Percentiles rank a stretch among this genome's conserved stretches.
Evolutionary conservation across 2,113 vertebrate species (phyloP).

Genomic region (Oncorhynchus keta): DNA sequence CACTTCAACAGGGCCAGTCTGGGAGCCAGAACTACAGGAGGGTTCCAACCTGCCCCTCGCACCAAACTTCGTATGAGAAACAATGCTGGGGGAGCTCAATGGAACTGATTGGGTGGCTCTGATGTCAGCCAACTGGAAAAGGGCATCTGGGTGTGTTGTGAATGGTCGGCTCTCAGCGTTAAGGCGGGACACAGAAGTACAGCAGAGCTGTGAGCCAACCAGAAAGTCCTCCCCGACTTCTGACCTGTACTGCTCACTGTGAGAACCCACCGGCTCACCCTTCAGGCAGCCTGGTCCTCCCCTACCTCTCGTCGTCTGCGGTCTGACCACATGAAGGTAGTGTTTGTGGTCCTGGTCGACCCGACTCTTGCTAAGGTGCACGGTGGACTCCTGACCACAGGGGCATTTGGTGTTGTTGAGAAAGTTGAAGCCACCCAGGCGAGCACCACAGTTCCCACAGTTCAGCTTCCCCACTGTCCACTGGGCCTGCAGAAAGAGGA

Average conservation of each 20-base stretch:
- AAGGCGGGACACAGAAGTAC: conserved; percentile 15
- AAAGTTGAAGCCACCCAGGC: conserved; percentile 85
- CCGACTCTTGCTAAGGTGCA: conserved; percentile 80
- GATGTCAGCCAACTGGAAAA: background rate
- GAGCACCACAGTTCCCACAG: conserved; percentile 82
- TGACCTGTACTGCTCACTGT: background rate
- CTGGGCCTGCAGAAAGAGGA: conserved; percentile 69
- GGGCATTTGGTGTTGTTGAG: conserved; percentile 74
- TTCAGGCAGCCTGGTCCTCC: background rate
- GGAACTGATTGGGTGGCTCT: background rate
- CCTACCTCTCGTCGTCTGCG: conserved; percentile 49
- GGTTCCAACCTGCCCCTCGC: conserved; percentile 3
- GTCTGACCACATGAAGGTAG: conserved; percentile 55
- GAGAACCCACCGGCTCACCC: background rate
- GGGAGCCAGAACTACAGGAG: conserved; percentile 33
- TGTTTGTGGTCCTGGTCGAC: conserved; percentile 71
- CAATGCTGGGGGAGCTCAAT: conserved; percentile 36
- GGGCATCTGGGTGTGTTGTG: background rate
- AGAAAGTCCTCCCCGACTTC: background rate
- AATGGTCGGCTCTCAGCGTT: background rate
- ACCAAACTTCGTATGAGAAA: conserved; percentile 22
- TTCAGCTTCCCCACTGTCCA: conserved; percentile 86
- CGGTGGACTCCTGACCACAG: conserved; percentile 73
- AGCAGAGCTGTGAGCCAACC: conserved; percentile 15
- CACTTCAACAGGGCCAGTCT: background rate